Base-by-base conservation (phyloP, 2,797 vertebrate species). In the Pantherophis vulpinus region DNA sequence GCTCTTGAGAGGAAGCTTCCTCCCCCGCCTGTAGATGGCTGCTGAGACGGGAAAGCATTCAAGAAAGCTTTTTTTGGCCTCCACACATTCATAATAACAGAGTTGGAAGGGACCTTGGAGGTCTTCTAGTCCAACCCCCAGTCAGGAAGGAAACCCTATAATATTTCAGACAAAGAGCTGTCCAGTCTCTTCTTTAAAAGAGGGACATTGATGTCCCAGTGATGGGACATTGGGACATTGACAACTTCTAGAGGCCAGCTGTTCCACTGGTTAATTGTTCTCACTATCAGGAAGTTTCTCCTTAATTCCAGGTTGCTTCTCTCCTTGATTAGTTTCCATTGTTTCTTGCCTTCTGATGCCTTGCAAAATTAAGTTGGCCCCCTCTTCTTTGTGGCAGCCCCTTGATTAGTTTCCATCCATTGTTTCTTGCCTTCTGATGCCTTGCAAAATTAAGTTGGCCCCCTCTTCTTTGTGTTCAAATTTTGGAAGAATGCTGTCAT, bases 141-240 rank as follows among this genome's bases (percentile, higher is more conserved):
- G 5, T 70, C 63, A 2, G 63, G 29, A n/a, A n/a, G 29, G 13
- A 70, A 70, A 70, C 29, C 29, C 63, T n/a, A 5, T n/a, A 14
- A 4, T 29, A n/a, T n/a, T 66, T n/a, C 63, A 66, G 63, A n/a
- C 29, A 6, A 66, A 66, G 6, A 2, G 63, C 29, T 70, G 63
- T 16, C 29, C 13, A 32, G n/a, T n/a, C n/a, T n/a, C n/a, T n/a
- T n/a, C n/a, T n/a, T n/a, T n/a, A n/a, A n/a, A n/a, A n/a, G n/a
- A n/a, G 47, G 47, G 47, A 47, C 47, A 47, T 5, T 47, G 47
- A 47, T 47, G 47, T 47, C 47, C 63, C 63, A 70, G 29, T 70
- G 63, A 70, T 2, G 63, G n/a, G 14, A 14, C 13, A 16, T 0
- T 5, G 5, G n/a, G 14, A 14, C 13, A 16, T 0, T 5, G 2